Percentiles rank a stretch among this genome's conserved stretches.
phyloP scores from a whole-genome alignment of 2,797 vertebrate species.

The Podargus strigoides region DNA sequence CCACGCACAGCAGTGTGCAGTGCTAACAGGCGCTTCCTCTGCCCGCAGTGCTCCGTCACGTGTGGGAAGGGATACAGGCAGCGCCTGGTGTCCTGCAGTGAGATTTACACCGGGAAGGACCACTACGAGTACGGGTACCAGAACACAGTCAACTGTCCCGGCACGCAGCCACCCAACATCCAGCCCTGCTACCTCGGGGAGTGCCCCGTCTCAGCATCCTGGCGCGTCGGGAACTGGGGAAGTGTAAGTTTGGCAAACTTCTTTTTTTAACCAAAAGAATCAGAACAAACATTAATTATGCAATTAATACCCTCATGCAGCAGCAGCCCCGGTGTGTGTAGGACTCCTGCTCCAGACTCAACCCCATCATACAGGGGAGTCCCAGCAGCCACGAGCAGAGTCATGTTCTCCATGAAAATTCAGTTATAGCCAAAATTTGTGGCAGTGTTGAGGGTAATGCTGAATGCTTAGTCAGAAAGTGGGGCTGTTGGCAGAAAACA shows the following conservation, averaged over 20 bases:
- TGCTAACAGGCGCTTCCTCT: neutral
- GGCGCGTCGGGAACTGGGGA: constrained; percentile 93
- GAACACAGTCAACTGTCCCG: constrained; percentile 84
- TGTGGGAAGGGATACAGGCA: constrained; percentile 91
- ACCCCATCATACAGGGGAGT: fast-evolving
- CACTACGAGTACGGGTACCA: constrained; percentile 93
- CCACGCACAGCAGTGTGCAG: fast-evolving
- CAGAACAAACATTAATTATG: neutral
- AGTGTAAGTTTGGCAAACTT: constrained; percentile 75
- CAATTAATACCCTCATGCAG: neutral
- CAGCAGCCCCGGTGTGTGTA: neutral
- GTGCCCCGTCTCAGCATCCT: constrained; percentile 79
- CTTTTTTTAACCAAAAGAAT: fast-evolving
- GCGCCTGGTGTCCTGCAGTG: constrained; percentile 92
- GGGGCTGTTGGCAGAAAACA: neutral
- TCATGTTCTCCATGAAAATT: neutral
- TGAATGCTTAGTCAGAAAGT: neutral
- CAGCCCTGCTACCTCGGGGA: constrained; percentile 80
- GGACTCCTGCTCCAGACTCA: neutral
- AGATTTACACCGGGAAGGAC: constrained; percentile 89
- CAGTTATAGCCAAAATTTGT: neutral
- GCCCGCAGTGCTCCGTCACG: constrained; percentile 87
- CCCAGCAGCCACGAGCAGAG: neutral
- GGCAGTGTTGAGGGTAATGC: neutral
- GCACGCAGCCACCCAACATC: constrained; percentile 85